Conservation (phyloP, 2,797 vertebrate species). For the Borostomias antarcticus region DNA sequence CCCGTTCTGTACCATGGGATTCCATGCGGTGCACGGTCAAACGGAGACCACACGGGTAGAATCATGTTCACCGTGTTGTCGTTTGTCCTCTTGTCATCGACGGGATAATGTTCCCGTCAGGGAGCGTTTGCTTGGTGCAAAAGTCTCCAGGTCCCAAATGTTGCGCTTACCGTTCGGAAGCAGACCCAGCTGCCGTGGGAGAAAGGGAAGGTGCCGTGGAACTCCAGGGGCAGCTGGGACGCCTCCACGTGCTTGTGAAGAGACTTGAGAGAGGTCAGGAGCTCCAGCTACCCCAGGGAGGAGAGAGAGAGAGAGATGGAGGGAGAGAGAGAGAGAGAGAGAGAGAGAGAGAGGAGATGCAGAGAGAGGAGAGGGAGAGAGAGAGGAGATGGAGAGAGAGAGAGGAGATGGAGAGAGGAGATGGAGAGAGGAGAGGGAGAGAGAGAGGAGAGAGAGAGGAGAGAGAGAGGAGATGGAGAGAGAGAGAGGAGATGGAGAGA, state of each 20-base stretch:
- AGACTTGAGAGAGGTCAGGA: conserved; percentile 82
- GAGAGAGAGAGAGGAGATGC: background rate
- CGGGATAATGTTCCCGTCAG: too few species aligned
- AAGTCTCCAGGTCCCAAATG: background rate
- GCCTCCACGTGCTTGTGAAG: conserved; percentile 84
- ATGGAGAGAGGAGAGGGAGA: background rate
- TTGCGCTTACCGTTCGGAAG: conserved; percentile 83
- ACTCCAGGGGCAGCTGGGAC: conserved; percentile 80
- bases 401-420: background rate
- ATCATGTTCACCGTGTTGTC: too few species aligned
- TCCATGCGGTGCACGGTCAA: background rate
- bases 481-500: background rate
- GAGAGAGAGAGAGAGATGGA: background rate
- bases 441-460: background rate
- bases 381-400: background rate
- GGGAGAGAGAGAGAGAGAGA: background rate
- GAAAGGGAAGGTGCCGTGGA: conserved; percentile 85
- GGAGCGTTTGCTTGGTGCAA: too few species aligned
- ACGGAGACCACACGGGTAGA: background rate
- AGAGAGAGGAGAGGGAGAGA: background rate
- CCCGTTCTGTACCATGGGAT: too few species aligned
- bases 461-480: background rate
- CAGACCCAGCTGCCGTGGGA: conserved; percentile 86
- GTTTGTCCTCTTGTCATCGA: too few species aligned
- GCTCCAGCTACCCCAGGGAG: conserved; percentile 76